Evolutionary conservation across 1,140 invertebrate species (phyloP).

Genomic region (Aphis craccivora): DNA sequence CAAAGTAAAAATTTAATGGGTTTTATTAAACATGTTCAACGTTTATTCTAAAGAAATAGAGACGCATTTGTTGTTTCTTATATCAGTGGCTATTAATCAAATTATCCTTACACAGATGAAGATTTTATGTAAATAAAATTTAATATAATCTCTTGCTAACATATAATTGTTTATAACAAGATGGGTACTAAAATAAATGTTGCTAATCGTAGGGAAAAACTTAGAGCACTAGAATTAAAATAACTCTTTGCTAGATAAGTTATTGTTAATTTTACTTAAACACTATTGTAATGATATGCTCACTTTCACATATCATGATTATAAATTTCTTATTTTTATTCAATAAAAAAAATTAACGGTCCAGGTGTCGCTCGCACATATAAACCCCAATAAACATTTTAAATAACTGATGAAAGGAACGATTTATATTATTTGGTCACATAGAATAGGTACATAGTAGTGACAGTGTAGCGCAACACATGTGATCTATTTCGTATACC

Average conservation of each 20-base stretch:
- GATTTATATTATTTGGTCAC: no score
- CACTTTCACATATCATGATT: no score
- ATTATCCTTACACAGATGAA: background rate
- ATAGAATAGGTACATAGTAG: no score
- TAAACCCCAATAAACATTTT: no score
- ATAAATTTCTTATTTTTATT: no score
- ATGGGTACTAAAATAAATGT: background rate
- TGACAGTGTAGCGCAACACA: no score
- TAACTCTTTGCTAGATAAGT: background rate
- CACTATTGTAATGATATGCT: no score
- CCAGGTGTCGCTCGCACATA: no score
- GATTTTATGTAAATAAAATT: background rate
- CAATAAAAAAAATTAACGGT: no score
- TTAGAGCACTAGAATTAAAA: background rate
- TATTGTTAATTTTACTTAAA: background rate
- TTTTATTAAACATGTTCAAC: background rate
- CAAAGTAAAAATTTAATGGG: background rate
- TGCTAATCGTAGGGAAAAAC: background rate
- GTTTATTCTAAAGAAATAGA: background rate
- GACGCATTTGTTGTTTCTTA: background rate
- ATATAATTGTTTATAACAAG: background rate
- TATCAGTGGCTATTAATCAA: background rate
- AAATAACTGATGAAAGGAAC: no score
- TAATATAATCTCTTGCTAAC: background rate
- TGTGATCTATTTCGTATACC: no score